A percentile compares a stretch with the other conserved stretches of the same genome.
Evolutionary conservation across 2,888 invertebrate genomes (phyloP).

Genomic region (Drosophila pullipes): DNA sequence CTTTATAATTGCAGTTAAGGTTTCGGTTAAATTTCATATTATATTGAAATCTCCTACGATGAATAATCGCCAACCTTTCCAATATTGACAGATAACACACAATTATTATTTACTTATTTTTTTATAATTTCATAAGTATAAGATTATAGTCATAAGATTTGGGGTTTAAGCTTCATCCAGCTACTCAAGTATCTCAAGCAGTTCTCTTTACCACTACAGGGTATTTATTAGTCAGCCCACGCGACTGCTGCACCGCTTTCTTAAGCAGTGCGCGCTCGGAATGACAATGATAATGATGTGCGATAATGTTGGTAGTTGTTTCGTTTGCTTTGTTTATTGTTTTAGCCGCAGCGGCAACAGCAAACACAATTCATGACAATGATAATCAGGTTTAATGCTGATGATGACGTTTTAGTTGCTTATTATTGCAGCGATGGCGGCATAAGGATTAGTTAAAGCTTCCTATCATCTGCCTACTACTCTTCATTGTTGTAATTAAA

Average conservation of each 20-base stretch:
- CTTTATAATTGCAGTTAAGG: not conserved
- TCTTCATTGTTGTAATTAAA: conserved; percentile 47
- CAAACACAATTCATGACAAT: conserved; percentile 33
- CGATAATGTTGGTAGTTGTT: conserved; percentile 74
- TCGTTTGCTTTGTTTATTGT: conserved; percentile 66
- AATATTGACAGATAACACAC: not conserved
- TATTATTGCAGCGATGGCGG: conserved; percentile 35
- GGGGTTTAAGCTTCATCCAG: rapidly evolving
- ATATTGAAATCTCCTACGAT: not conserved
- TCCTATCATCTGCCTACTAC: not conserved
- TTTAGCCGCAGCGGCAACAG: conserved; percentile 41
- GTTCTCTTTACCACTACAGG: conserved; percentile 1
- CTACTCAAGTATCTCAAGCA: not conserved
- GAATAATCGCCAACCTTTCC: not conserved
- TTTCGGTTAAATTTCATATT: not conserved
- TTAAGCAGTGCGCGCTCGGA: conserved; percentile 65
- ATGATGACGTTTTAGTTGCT: conserved; percentile 28
- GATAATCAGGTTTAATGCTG: conserved; percentile 27
- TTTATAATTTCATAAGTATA: too few relatives aligned
- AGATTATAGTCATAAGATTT: too few relatives aligned
- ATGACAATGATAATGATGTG: conserved; percentile 80
- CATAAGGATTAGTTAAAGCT: conserved; percentile 56
- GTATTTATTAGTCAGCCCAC: conserved; percentile 7
- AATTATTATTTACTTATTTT: not conserved
- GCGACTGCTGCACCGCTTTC: not conserved